Base-by-base conservation (phyloP, 2,888 invertebrate genomes). In the Unio pictorum region DNA sequence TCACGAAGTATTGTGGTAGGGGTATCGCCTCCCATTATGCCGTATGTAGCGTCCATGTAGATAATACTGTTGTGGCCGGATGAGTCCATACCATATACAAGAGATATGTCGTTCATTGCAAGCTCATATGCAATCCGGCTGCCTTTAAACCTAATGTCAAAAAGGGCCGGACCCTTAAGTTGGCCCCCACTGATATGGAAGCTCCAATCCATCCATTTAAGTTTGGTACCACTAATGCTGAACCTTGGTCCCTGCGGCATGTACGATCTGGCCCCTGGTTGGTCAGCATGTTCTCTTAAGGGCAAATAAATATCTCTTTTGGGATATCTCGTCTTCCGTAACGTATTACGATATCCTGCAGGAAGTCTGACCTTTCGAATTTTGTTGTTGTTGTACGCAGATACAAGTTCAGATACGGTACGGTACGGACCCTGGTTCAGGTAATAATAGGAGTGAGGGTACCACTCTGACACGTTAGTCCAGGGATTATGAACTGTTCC, bases 161-260 rank as follows among this genome's bases (percentile, higher is more conserved):
- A 80, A 15, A 83, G 58, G 1, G 74, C 73, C 1, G 80, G 78
- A 18, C 84, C 84, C 30, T 78, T 70, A 28, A 77, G 77, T 54
- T 82, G 76, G 18, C 76, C 69, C 28, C 78, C 77, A 45, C 78
- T 74, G 34, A 84, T 74, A 34, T 82, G 74, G 68, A 86, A 83
- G 57, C 69, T 68, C 85, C 85, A 86, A 17, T 79, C 85, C 76
- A 82, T 74, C 80, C 81, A 86, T 18, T 76, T 72, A 11, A 85
- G 77, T 17, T 72, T 70, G 4, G 81, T 80, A 0, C 81, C 86
- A 17, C 67, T 20, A 17, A 86, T 74, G 18, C 69, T 75, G 71
- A 76, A 86, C 45, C 86, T 69, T 17, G 79, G 78, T 55, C 84
- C 84, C 17, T 66, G 70, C 3, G 84, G 81, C 59, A 79, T 71